Conservation (phyloP, 2,113 vertebrate species). For the Stigmatopora argus region DNA sequence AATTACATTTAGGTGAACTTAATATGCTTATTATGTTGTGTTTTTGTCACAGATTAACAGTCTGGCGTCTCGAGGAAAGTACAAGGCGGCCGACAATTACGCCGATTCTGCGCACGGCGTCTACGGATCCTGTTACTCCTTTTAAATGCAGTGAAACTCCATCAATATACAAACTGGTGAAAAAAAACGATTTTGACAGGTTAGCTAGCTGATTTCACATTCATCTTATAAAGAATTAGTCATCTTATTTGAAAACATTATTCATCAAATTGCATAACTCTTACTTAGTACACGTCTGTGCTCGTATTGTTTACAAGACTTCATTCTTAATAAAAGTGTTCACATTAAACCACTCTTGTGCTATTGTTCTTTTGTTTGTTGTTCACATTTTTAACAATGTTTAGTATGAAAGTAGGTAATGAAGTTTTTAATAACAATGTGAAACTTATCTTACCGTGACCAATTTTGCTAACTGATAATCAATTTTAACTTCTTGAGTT, state of each 20-base stretch:
- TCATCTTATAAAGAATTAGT: too few relatives aligned
- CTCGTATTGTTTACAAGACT: neutral
- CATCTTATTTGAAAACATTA: too few relatives aligned
- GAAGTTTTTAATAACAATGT: too few relatives aligned
- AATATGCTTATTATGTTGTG: neutral
- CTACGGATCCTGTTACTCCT: slow-evolving; percentile 85
- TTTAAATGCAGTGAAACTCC: slow-evolving; percentile 64
- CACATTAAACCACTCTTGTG: neutral
- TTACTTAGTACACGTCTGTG: neutral
- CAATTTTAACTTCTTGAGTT: too few relatives aligned
- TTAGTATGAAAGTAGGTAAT: too few relatives aligned
- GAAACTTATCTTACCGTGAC: too few relatives aligned
- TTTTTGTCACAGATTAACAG: slow-evolving; percentile 78
- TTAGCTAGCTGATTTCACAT: neutral
- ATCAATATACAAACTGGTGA: neutral
- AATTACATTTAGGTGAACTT: too few relatives aligned
- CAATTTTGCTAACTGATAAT: too few relatives aligned
- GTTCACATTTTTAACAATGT: too few relatives aligned
- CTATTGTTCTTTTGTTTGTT: neutral
- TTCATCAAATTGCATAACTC: neutral
- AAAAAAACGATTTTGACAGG: neutral
- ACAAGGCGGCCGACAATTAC: slow-evolving; percentile 72
- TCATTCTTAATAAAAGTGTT: neutral
- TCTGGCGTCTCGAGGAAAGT: slow-evolving; percentile 87
- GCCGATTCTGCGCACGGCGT: slow-evolving; percentile 66